Conservation (phyloP, 2,888 invertebrate species). For the Galeopsomyia nigrocyanea region DNA sequence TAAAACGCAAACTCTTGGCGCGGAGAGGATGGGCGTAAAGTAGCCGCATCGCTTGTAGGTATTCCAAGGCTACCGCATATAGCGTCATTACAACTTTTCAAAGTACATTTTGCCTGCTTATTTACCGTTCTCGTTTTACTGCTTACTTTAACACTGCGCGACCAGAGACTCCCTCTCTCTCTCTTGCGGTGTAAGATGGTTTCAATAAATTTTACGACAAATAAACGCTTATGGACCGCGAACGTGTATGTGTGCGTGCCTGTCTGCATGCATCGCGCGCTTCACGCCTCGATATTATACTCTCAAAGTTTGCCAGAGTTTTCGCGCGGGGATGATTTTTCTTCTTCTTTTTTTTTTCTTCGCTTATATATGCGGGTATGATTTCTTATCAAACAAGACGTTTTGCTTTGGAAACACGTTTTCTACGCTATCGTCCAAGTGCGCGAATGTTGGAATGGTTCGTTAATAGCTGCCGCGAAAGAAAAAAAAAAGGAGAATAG, state of each 20-base stretch:
- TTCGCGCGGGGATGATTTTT: no score
- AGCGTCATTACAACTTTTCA: slow-evolving; percentile 40
- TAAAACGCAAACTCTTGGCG: no score
- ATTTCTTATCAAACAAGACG: no score
- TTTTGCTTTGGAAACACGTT: no score
- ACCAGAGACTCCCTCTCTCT: not conserved
- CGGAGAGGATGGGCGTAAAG: slow-evolving; percentile 27
- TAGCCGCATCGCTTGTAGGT: slow-evolving; percentile 18
- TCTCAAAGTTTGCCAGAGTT: no score
- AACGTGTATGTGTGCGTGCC: not conserved
- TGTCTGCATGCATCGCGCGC: not conserved
- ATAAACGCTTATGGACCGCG: slow-evolving; percentile 22
- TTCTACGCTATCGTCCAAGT: no score
- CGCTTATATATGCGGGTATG: no score
- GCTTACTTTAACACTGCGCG: slow-evolving; percentile 25
- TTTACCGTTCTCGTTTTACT: slow-evolving; percentile 38
- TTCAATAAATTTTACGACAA: slow-evolving; percentile 45
- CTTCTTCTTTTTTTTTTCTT: no score
- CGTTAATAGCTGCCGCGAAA: no score
- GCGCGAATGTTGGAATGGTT: no score
- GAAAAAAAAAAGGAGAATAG: no score
- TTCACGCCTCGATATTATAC: no score
- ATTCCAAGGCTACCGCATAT: slow-evolving; percentile 28
- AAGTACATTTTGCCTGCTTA: slow-evolving; percentile 35
- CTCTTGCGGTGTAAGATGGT: not conserved